Evolutionary conservation across 2,113 vertebrate species (phyloP), one percentile per base, ranked within the genome.

Genomic region (Psettodes erumei): DNA sequence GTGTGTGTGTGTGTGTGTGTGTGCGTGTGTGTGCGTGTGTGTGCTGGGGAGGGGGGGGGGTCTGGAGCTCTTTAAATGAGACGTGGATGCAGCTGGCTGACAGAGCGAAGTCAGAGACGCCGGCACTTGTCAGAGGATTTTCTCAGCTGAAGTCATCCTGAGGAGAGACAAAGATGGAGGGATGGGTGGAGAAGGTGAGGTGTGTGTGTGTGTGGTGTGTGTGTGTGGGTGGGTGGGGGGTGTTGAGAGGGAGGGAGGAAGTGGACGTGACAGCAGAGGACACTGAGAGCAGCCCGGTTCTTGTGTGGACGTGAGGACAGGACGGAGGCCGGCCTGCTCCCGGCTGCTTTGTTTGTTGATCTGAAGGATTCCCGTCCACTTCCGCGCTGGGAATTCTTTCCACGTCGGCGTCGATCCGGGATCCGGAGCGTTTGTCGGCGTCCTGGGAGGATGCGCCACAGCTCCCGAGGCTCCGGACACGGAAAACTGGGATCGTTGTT

Each of bases 271-370:
- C 83, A 88, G 83, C 78, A 80, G 78, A 83, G 82, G 85, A 81
- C 74, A n/a, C n/a, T n/a, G n/a, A n/a, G n/a, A n/a, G n/a, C n/a
- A n/a, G n/a, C n/a, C n/a, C n/a, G n/a, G n/a, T n/a, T n/a, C n/a
- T n/a, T n/a, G n/a, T n/a, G n/a, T n/a, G n/a, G n/a, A n/a, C n/a
- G n/a, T n/a, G n/a, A n/a, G n/a, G 84, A 83, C 84, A 86, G 71
- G 77, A 86, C 77, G 73, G 74, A 48, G 32, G 50, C 71, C 38
- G 71, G 75, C 60, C 66, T 62, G 53, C 62, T n/a, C 35, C 33
- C 13, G 27, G 27, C 84, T 80, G 70, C 79, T 83, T 81, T 83
- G 85, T 83, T 74, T 85, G 74, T 87, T 65, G 61, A 86, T 87
- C 82, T 82, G 82, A 79, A 81, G 82, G 82, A 71, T 83, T 89